Evolutionary conservation across 2,797 vertebrate genomes (phyloP).

Genomic region (Schizopygopsis pylzovi): DNA sequence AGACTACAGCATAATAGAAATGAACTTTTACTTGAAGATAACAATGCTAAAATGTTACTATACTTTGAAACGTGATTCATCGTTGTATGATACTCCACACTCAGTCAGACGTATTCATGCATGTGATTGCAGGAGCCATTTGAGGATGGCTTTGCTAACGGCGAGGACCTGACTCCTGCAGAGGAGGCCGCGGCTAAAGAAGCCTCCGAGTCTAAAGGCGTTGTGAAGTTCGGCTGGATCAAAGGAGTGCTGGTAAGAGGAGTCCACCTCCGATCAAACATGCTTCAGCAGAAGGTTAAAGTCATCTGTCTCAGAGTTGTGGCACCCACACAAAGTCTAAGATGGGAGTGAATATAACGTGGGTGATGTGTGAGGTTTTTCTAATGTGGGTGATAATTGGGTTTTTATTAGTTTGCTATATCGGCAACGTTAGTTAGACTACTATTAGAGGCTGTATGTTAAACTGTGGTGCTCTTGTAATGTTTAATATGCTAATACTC

Average conservation of each 20-base stretch:
- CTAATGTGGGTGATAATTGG: slow-evolving; percentile 56
- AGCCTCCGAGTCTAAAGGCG: slow-evolving; percentile 88
- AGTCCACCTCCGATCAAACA: neutral
- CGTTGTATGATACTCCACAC: neutral
- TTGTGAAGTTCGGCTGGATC: slow-evolving; percentile 98
- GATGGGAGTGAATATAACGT: neutral
- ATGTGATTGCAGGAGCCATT: slow-evolving; percentile 86
- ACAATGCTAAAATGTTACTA: neutral
- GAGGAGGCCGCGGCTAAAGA: slow-evolving; percentile 91
- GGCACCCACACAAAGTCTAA: no score
- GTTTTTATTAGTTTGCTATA: slow-evolving; percentile 39
- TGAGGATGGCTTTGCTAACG: slow-evolving; percentile 96
- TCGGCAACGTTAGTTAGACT: slow-evolving; percentile 17
- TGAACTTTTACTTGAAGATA: neutral
- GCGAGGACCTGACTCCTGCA: slow-evolving; percentile 91
- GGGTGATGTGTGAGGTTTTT: slow-evolving; percentile 50
- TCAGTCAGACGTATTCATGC: slow-evolving; percentile 29
- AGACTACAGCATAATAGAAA: neutral
- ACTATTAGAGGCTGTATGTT: slow-evolving; percentile 17
- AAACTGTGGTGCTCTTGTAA: slow-evolving; percentile 39
- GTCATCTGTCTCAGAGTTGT: neutral
- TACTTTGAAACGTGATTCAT: neutral
- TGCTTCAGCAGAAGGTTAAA: neutral
- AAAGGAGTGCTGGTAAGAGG: slow-evolving; percentile 95
- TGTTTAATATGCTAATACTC: slow-evolving; percentile 34